A percentile compares a stretch with the other conserved stretches of the same genome.
Evolutionary conservation across 2,797 vertebrate genomes (phyloP).

Genomic region (Typhlichthys subterraneus): DNA sequence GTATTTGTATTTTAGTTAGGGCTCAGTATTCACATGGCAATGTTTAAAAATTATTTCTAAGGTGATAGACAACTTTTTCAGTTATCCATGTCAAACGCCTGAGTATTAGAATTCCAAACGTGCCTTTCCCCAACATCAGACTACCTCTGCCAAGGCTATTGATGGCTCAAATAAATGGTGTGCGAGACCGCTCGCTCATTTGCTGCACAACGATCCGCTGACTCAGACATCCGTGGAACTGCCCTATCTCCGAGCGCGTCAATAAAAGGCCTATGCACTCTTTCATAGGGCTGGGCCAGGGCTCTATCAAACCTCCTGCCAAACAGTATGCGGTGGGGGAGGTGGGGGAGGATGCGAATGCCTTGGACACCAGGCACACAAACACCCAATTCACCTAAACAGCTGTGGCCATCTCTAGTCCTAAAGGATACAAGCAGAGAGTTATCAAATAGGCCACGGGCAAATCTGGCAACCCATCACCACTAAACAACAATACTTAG

Average conservation of each 20-base stretch:
- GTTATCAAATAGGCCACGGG: slow-evolving; percentile 39
- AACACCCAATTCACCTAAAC: slow-evolving; percentile 56
- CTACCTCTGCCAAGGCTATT: slow-evolving; percentile 26
- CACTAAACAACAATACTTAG: slow-evolving; percentile 12
- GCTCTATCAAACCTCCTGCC: slow-evolving; percentile 64
- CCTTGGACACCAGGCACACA: slow-evolving; percentile 46
- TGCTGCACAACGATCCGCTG: slow-evolving; percentile 60
- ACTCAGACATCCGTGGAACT: slow-evolving; percentile 61
- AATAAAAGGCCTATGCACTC: slow-evolving; percentile 60
- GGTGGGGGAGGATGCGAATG: slow-evolving; percentile 36
- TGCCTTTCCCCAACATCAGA: slow-evolving; percentile 31
- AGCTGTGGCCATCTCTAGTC: slow-evolving; percentile 52
- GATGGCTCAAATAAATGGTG: slow-evolving; percentile 48
- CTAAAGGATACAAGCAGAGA: slow-evolving; percentile 39
- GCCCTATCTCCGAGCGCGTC: slow-evolving; percentile 60
- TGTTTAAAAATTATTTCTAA: slow-evolving; percentile 18
- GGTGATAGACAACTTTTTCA: slow-evolving; percentile 14
- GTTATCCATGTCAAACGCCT: slow-evolving; percentile 23
- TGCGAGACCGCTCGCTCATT: slow-evolving; percentile 42
- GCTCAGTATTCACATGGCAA: neutral
- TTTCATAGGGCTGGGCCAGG: slow-evolving; percentile 45
- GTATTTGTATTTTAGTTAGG: no score
- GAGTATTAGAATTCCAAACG: slow-evolving; percentile 43
- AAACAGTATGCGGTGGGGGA: slow-evolving; percentile 23
- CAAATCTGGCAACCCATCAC: slow-evolving; percentile 54